A percentile compares a stretch with the other conserved stretches of the same genome.
phyloP scores from a whole-genome alignment of 2,888 invertebrate genomes.

The Nebria salina region DNA sequence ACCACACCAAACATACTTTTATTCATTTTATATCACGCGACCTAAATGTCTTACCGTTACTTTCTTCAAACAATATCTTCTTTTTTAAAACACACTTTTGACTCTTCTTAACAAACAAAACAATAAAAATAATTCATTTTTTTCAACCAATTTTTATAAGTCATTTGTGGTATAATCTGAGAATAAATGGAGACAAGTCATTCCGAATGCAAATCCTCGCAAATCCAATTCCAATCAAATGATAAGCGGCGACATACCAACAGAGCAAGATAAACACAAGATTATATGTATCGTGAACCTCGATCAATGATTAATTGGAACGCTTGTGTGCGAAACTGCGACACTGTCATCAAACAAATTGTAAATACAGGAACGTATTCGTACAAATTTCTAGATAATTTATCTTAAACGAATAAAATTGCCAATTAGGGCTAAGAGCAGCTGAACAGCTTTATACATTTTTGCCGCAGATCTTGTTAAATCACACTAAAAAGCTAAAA shows the following conservation, averaged over 20 bases:
- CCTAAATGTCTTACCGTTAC: too few relatives aligned
- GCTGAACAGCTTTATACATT: not conserved
- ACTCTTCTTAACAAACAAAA: too few relatives aligned
- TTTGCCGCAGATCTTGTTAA: not conserved
- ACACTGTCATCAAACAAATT: not conserved
- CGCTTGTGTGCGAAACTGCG: not conserved
- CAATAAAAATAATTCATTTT: too few relatives aligned
- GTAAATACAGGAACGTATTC: not conserved
- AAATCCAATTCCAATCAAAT: constrained; percentile 27
- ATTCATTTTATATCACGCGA: too few relatives aligned
- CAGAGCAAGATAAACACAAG: constrained; percentile 20
- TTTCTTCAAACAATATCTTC: too few relatives aligned
- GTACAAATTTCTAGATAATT: not conserved
- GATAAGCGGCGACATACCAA: constrained; percentile 16
- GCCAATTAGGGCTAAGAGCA: not conserved
- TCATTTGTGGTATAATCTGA: not conserved
- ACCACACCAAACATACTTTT: too few relatives aligned
- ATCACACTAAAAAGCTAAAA: not conserved
- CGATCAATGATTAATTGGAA: constrained; percentile 32
- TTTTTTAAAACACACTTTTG: too few relatives aligned
- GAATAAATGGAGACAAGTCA: not conserved
- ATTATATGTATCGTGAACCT: constrained; percentile 31
- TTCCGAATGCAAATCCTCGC: constrained; percentile 13
- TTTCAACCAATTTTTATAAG: too few relatives aligned
- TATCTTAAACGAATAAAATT: not conserved